Conservation (phyloP, 2,888 invertebrate genomes). For the Chirona hameri region DNA sequence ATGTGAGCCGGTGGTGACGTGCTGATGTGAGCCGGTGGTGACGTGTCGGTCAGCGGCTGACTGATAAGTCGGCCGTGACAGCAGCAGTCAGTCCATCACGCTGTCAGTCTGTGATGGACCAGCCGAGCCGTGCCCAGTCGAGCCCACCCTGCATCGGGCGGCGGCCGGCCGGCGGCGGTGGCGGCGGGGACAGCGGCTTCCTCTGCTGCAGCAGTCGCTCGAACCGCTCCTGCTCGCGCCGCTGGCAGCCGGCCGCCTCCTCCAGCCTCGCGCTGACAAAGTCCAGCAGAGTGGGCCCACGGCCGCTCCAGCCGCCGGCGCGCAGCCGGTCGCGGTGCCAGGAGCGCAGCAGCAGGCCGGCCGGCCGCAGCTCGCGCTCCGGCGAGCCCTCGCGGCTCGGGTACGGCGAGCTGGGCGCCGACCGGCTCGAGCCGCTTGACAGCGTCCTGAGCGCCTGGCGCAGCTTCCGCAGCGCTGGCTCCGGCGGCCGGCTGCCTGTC, state of each 20-base stretch:
- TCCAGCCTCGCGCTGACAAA: background rate
- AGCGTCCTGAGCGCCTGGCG: conserved; percentile 5
- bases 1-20: no score
- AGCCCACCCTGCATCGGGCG: background rate
- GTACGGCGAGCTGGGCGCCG: conserved; percentile 22
- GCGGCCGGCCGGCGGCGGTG: background rate
- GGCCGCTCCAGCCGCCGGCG: background rate
- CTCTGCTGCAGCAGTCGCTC: background rate
- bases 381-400: background rate
- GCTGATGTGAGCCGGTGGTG: no score
- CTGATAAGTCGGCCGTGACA: background rate
- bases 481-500: background rate
- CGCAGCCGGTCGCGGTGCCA: conserved; percentile 12
- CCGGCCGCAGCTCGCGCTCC: background rate
- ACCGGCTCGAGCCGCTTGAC: background rate
- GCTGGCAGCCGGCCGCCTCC: background rate
- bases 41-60: no score
- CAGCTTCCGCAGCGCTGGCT: background rate
- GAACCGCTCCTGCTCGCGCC: background rate
- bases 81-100: background rate
- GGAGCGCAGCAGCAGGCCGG: background rate
- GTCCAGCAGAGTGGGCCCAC: background rate
- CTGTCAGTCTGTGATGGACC: background rate
- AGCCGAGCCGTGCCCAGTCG: background rate
- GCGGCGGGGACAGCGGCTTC: background rate